Evolutionary conservation across 2,113 vertebrate species (phyloP), one percentile per base, ranked within the genome.

Genomic region (Chaetodon auriga): DNA sequence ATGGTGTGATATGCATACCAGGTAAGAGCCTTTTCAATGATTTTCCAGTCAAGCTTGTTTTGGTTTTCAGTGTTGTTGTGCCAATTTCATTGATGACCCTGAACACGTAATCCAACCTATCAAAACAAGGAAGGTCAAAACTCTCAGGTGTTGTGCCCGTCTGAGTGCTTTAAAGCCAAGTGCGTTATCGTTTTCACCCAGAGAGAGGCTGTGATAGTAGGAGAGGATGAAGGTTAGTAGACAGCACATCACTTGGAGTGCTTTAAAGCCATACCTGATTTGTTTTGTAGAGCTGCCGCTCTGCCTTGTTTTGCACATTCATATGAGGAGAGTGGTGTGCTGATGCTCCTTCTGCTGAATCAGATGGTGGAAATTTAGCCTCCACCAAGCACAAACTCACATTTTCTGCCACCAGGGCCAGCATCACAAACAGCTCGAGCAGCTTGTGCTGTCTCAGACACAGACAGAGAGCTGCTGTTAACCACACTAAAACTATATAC

Each of bases 11-110:
- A 95, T 94, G 90, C 91, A 94, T 88, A 92, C 91, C 88, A 81
- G 80, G 43, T 89, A 85, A 91, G 92, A 92, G 92, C 86, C 85
- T 90, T 89, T 94, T 95, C 90, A 93, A 85, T 91, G 85, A 88
- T 91, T 94, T 95, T 91, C 76, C 93, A 93, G 91, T 93, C 93
- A 93, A 93, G 93, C 90, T 93, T 94, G 92, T 94, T 94, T 94
- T 95, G 91, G 85, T 94, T 94, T 93, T 78, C 77, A 58, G 23
- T 88, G 80, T 89, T 91, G 93, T 91, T 88, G 82, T 85, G 82
- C 82, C 88, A 88, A 87, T 91, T 94, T 93, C 87, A 89, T 73
- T 23, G 48, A 81, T 83, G 90, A 88, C 92, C 91, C 90, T 90
- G 87, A 91, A 74, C 74, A 69, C 78, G 76, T 70, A 76, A 93